Conservation (phyloP, 1,140 invertebrate genomes). For the Leptopilina boulardi region DNA sequence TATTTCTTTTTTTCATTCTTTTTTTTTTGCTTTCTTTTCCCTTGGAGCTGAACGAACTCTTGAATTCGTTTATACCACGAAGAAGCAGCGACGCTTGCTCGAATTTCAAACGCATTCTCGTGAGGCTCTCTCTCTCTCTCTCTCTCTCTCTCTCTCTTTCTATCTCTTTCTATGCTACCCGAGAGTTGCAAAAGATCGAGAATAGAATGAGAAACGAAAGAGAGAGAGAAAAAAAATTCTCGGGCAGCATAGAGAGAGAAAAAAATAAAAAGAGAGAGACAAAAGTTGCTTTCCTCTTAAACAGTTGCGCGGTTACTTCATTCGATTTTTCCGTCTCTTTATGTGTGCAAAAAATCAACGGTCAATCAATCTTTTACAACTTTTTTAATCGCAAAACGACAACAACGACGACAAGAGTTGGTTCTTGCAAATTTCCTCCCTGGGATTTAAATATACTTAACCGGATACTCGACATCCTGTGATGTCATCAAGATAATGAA, state of each 20-base stretch:
- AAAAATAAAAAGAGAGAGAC: slow-evolving; percentile 48
- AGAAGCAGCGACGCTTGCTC: slow-evolving; percentile 45
- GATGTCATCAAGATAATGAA: slow-evolving; percentile 14
- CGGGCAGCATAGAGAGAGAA: slow-evolving; percentile 60
- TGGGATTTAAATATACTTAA: background rate
- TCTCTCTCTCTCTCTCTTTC: too few relatives aligned
- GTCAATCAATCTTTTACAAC: slow-evolving; percentile 1
- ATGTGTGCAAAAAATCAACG: background rate
- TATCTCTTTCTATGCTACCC: too few relatives aligned
- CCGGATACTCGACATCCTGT: slow-evolving; percentile 18
- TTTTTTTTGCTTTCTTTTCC: slow-evolving; percentile 35
- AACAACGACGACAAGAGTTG: background rate
- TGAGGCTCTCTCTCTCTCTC: background rate
- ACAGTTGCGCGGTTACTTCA: slow-evolving; percentile 45
- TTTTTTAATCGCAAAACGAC: background rate
- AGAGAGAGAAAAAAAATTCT: slow-evolving; percentile 43
- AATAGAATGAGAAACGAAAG: slow-evolving; percentile 58
- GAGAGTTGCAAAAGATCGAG: slow-evolving; percentile 54
- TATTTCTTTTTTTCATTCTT: slow-evolving; percentile 8
- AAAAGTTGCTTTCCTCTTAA: slow-evolving; percentile 40
- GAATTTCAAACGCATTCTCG: slow-evolving; percentile 52
- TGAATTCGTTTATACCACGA: slow-evolving; percentile 44
- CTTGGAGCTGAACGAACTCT: slow-evolving; percentile 39
- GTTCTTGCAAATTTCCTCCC: background rate
- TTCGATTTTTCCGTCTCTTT: background rate